Conservation (phyloP, 2,888 invertebrate species). For the Hetaerina titia region DNA sequence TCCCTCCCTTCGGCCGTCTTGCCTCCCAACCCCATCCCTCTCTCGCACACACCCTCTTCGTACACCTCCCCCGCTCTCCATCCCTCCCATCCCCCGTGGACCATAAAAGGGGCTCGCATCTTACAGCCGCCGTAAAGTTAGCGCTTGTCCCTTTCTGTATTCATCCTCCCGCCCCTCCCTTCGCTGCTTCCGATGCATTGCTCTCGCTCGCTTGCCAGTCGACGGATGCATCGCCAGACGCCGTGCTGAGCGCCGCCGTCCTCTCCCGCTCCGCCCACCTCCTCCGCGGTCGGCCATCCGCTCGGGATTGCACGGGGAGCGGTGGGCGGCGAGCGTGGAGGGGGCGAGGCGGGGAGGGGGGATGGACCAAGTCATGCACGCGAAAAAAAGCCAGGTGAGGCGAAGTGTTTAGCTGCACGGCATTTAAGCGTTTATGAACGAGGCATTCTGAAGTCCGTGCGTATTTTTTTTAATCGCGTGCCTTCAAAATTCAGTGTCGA, state of each 20-base stretch:
- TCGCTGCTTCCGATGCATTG: background rate
- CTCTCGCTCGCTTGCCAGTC: background rate
- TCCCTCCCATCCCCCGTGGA: background rate
- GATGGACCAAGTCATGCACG: conserved; percentile 3
- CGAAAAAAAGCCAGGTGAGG: background rate
- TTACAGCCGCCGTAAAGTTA: conserved; percentile 46
- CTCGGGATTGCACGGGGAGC: background rate
- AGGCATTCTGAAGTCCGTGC: background rate
- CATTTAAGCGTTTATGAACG: conserved; percentile 18
- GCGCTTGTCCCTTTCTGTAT: conserved; percentile 43
- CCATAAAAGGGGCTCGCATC: conserved; percentile 49
- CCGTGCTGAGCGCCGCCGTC: background rate
- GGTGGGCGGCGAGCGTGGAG: background rate
- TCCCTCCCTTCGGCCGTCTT: background rate
- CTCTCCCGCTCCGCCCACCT: background rate
- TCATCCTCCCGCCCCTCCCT: background rate
- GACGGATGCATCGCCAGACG: background rate
- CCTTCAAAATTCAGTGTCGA: conserved; percentile 37
- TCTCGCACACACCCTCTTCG: background rate
- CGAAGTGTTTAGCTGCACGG: conserved; percentile 6
- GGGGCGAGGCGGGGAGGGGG: background rate
- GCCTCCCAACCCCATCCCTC: background rate
- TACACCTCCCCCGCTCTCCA: background rate
- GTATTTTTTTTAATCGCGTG: conserved; percentile 19
- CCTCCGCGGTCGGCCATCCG: background rate